phyloP scores from a whole-genome alignment of 2,888 invertebrate species.

The Galerucella pusilla region DNA sequence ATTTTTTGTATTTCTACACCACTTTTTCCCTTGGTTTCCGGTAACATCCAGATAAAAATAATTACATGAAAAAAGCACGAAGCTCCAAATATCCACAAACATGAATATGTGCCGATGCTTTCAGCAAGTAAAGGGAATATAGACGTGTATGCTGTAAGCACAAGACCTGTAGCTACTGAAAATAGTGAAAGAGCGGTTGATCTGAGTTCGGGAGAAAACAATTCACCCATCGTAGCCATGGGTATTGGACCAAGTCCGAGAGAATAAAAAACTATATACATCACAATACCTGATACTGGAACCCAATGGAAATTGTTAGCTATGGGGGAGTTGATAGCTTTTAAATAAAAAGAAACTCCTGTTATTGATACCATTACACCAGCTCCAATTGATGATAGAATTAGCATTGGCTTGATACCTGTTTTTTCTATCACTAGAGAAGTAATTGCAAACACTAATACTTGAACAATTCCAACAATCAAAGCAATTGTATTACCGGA shows the following conservation, averaged over 20 bases:
- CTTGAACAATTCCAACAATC: neutral
- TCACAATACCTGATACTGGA: neutral
- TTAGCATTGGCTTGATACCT: neutral
- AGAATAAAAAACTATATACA: conserved; percentile 3
- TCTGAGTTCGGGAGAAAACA: neutral
- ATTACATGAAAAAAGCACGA: neutral
- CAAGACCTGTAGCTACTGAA: neutral
- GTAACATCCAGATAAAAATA: neutral
- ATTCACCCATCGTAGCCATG: neutral
- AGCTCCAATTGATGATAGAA: neutral
- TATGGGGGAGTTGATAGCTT: neutral
- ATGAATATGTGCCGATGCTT: neutral
- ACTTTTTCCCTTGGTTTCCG: conserved; percentile 5
- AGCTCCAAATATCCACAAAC: conserved; percentile 4
- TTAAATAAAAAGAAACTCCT: conserved; percentile 9
- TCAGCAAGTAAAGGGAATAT: neutral
- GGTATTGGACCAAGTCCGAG: conserved; percentile 10
- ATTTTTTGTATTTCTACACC: neutral
- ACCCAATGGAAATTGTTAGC: neutral
- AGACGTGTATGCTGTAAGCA: neutral
- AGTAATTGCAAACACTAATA: neutral
- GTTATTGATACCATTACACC: neutral
- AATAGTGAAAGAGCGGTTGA: neutral
- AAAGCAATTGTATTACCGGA: neutral
- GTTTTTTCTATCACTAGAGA: neutral